phyloP scores from a whole-genome alignment of 2,888 invertebrate species.

The Agonum fuliginosum region DNA sequence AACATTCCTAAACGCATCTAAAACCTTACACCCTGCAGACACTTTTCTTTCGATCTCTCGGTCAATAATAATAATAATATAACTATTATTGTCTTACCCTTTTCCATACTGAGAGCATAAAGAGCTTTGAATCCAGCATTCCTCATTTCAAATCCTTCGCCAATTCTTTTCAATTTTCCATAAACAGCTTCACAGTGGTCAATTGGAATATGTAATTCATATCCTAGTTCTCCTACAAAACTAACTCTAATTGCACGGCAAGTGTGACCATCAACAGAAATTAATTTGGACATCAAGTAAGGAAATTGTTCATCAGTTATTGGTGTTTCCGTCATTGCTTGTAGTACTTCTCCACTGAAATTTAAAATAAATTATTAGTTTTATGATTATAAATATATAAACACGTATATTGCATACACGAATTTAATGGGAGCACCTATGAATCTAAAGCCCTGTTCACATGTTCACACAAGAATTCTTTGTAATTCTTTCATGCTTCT shows the following conservation, averaged over 20 bases:
- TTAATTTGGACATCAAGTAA: conserved; percentile 78
- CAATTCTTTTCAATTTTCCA: conserved; percentile 77
- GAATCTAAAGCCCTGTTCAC: too few relatives aligned
- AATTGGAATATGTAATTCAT: conserved; percentile 89
- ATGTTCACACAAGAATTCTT: not conserved
- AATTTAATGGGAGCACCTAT: too few relatives aligned
- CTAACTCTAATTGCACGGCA: conserved; percentile 85
- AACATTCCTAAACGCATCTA: too few relatives aligned
- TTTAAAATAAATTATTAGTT: not conserved
- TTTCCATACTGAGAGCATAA: conserved; percentile 91
- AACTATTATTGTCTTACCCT: conserved; percentile 76
- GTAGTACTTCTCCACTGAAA: conserved; percentile 78
- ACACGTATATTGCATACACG: not conserved
- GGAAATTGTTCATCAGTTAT: conserved; percentile 80
- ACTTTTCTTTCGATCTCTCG: not conserved
- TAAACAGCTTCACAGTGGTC: conserved; percentile 80
- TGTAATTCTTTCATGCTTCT: not conserved
- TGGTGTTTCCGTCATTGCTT: conserved; percentile 76
- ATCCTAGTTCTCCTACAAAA: conserved; percentile 92
- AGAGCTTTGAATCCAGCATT: conserved; percentile 91
- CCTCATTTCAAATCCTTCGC: conserved; percentile 79
- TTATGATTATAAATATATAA: not conserved
- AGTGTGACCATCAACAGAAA: conserved; percentile 73
- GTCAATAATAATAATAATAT: not conserved
- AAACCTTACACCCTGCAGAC: not conserved